Evolutionary conservation across 2,888 invertebrate genomes (phyloP).

Genomic region (Bombylius discolor): DNA sequence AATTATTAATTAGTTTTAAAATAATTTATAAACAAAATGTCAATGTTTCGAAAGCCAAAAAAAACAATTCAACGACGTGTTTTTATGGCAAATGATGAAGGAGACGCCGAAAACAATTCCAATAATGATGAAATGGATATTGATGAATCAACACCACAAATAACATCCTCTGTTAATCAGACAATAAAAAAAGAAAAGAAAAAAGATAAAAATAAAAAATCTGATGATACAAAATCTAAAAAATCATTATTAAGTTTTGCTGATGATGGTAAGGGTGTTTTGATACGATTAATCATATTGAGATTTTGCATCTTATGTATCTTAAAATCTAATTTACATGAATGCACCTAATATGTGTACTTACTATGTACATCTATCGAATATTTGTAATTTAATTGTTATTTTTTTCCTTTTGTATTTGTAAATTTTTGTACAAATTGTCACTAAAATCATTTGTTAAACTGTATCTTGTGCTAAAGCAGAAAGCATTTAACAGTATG

Average conservation of each 20-base stretch:
- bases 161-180: constrained; percentile 11
- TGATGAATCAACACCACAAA: constrained; percentile 23
- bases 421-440: too few species aligned
- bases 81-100: constrained; percentile 58
- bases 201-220: constrained; percentile 18
- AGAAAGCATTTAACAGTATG: too few species aligned
- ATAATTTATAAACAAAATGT: constrained; percentile 41
- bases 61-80: constrained; percentile 68
- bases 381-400: too few species aligned
- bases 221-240: constrained; percentile 40
- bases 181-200: constrained; percentile 17
- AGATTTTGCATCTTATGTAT: too few species aligned
- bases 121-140: constrained; percentile 34
- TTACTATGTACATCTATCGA: too few species aligned
- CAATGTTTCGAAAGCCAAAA: constrained; percentile 76
- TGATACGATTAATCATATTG: background rate
- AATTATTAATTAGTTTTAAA: too few species aligned
- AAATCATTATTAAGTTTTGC: constrained; percentile 65
- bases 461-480: too few species aligned
- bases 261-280: constrained; percentile 44
- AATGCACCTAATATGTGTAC: too few species aligned
- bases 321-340: too few species aligned
- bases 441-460: too few species aligned
- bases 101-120: constrained; percentile 40
- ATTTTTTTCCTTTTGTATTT: too few species aligned